Base-by-base conservation (phyloP, 2,797 vertebrate species). In the Cirrhinus molitorella region DNA sequence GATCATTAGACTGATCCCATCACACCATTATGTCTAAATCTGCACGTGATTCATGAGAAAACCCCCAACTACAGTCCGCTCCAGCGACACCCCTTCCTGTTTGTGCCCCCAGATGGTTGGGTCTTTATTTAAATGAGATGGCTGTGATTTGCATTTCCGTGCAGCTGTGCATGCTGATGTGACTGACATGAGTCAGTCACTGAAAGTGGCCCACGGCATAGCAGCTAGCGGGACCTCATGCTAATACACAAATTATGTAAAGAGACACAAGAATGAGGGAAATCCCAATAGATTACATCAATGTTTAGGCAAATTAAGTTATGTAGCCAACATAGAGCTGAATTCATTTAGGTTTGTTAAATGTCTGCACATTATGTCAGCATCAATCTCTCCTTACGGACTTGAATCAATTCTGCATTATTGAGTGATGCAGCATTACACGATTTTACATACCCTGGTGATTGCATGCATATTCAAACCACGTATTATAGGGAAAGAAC, bases 41-140 rank as follows among this genome's bases (percentile, higher is more conserved):
- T 59, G 86, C 91, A 90, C 88, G 90, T 88, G 91, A 94, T 92
- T 93, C 90, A 92, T 93, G 89, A 91, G 89, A 87, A 89, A 86
- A 80, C 19, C 57, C 43, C 43, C 40, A 68, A 72, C 66, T 63
- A 19, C 47, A 21, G 59, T 49, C 34, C 4, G 16, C 17, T 65
- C 28, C 31, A 34, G 28, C 19, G 61, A 34, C 25, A n/a, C 6
- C 28, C 16, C 28, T 1, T 31, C 71, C 85, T 80, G 88, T 89
- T 79, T 82, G 47, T 86, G 87, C 89, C 89, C 89, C 85, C 14
- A 73, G 71, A 79, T 90, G 90, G 88, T 89, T 87, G 85, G 87
- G 84, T 89, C 82, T 91, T 92, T 90, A 94, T 94, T 92, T 72
- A 92, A 93, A 94, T 91, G 59, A 88, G 87, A 85, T 65, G 85